phyloP scores from a whole-genome alignment of 2,888 invertebrate genomes.

The Subacronicta megacephala region DNA sequence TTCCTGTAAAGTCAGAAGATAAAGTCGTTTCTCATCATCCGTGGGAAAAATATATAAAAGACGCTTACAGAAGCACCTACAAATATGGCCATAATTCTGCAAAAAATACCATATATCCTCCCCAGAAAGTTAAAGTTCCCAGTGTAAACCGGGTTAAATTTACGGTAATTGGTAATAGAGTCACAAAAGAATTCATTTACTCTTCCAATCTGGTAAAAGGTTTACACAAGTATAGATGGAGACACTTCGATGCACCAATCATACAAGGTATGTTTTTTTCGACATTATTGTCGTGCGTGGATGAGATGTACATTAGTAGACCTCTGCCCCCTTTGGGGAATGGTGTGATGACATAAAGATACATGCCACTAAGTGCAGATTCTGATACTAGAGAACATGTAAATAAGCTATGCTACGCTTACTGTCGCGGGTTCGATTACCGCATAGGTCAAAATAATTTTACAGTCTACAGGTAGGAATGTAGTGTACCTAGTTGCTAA shows the following conservation, averaged over 20 bases:
- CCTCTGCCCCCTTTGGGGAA: no score
- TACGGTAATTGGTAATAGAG: constrained; percentile 76
- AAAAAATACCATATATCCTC: constrained; percentile 73
- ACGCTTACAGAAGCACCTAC: constrained; percentile 59
- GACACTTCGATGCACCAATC: constrained; percentile 71
- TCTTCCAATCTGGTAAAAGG: constrained; percentile 72
- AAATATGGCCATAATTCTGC: constrained; percentile 79
- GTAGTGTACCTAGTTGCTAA: no score
- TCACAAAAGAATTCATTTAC: constrained; percentile 78
- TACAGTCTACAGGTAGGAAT: no score
- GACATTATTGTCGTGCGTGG: neutral
- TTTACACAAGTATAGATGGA: constrained; percentile 76
- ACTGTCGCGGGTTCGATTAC: no score
- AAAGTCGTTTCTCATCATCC: constrained; percentile 68
- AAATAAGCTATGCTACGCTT: no score
- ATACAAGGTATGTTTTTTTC: constrained; percentile 70
- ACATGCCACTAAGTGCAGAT: no score
- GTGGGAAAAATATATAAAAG: constrained; percentile 75
- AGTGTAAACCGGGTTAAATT: constrained; percentile 64
- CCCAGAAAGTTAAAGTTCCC: constrained; percentile 55
- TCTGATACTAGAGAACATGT: no score
- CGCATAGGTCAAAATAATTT: no score
- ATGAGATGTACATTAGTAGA: no score
- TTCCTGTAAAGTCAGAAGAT: constrained; percentile 50
- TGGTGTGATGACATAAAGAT: no score